Base-by-base conservation (phyloP, 2,113 vertebrate species). In the Gopherus flavomarginatus region DNA sequence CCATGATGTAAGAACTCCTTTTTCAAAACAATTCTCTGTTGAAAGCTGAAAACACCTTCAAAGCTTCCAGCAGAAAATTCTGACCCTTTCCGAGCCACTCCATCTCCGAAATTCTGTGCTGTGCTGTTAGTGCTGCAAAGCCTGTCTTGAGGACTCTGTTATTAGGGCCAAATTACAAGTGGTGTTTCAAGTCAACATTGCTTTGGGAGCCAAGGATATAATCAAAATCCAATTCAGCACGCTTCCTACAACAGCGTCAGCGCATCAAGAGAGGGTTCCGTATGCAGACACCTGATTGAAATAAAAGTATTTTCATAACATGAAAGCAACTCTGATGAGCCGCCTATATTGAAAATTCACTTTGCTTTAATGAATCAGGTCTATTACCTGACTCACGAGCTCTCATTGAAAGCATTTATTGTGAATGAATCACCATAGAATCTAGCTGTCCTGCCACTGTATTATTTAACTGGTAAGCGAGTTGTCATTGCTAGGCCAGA, bases 201-300 rank as follows among this genome's bases (percentile, higher is more conserved):
- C 78, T 50, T 69, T 49, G 5, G 52, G 79, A 54, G 59, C 0
- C 1, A 83, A 80, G 82, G 53, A 31, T 19, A 38, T 54, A 87
- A 47, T 88, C 87, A 87, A 80, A 88, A 65, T 1, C 19, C 81
- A 26, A 1, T 78, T 85, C 52, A 42, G 52, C 87, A 50, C 27
- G 75, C 0, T 0, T 49, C 80, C 65, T 65, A 81, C 38, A 59
- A 3, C 56, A 2, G 1, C 0, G 24, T 42, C 90, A 17, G 1
- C 62, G 79, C 87, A 84, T 93, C 38, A 1, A n/a, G 57, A 62
- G 4, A 24, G 27, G 85, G 79, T 83, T 21, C 81, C 75, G 27
- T 47, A 49, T 53, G 77, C 52, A 27, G 83, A 44, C 79, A 56
- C 44, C 47, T 3, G 62, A 24, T 27, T 27, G 80, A 85, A 80